phyloP scores from a whole-genome alignment of 1,140 invertebrate genomes.

The Dendroctonus ponderosae region DNA sequence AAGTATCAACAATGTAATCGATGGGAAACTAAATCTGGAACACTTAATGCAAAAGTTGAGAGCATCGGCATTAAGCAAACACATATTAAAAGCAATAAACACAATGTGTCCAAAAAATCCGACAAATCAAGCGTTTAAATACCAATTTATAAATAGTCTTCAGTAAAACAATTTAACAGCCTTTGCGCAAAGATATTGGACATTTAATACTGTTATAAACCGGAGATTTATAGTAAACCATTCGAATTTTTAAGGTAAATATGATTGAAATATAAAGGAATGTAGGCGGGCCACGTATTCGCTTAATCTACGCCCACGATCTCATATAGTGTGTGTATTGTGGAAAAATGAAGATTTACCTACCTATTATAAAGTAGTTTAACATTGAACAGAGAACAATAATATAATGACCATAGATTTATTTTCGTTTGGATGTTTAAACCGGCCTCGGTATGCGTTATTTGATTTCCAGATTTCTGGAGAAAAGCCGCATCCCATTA shows the following conservation, averaged over 20 bases:
- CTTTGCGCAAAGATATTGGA: slow-evolving; percentile 24
- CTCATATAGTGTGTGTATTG: too few species aligned
- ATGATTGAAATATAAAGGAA: slow-evolving; percentile 25
- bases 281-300: slow-evolving; percentile 10
- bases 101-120: too few species aligned
- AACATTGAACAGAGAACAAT: slow-evolving; percentile 34
- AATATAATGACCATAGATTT: slow-evolving; percentile 30
- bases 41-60: neutral
- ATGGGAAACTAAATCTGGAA: too few species aligned
- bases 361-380: slow-evolving; percentile 32
- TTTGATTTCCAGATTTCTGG: slow-evolving; percentile 27
- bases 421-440: slow-evolving; percentile 30
- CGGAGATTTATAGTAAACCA: slow-evolving; percentile 22
- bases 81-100: neutral
- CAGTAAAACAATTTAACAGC: slow-evolving; percentile 18
- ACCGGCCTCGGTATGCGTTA: slow-evolving; percentile 9
- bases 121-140: too few species aligned
- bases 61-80: neutral
- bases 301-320: too few species aligned
- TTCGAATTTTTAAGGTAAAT: slow-evolving; percentile 30
- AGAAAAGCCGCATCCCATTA: slow-evolving; percentile 32
- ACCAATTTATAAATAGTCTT: slow-evolving; percentile 20
- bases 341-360: slow-evolving; percentile 30
- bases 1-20: too few species aligned
- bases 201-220: slow-evolving; percentile 31